Conservation (phyloP, 2,888 invertebrate genomes). For the Watsonalla binaria region DNA sequence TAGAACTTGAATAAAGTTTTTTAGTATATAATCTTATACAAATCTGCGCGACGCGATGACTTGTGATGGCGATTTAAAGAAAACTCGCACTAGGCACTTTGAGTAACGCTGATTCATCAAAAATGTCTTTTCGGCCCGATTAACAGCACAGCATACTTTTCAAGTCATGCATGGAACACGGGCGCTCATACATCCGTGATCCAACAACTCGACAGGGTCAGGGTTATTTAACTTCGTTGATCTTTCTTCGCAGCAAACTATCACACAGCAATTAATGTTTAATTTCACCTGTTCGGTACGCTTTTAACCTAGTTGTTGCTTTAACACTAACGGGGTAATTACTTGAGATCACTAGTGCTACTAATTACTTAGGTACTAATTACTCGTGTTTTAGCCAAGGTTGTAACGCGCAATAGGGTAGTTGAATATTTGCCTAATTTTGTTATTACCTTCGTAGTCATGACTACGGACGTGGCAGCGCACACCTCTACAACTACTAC, state of each 20-base stretch:
- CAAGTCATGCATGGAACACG: too few relatives aligned
- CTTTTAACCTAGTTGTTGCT: not conserved
- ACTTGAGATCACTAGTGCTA: not conserved
- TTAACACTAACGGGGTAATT: not conserved
- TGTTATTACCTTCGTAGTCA: constrained; percentile 58
- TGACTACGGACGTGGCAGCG: constrained; percentile 28
- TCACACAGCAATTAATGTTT: not conserved
- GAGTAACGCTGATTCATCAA: too few relatives aligned
- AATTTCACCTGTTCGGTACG: not conserved
- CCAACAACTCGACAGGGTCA: too few relatives aligned
- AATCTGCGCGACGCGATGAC: too few relatives aligned
- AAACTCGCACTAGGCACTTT: too few relatives aligned
- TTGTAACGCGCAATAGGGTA: constrained; percentile 16
- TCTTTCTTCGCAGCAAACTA: not conserved
- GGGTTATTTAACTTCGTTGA: too few relatives aligned
- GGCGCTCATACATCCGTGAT: too few relatives aligned
- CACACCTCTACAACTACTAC: constrained; percentile 16
- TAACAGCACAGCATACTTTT: too few relatives aligned
- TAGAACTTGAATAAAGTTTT: too few relatives aligned
- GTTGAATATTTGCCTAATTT: constrained; percentile 54
- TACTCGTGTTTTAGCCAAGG: constrained; percentile 11
- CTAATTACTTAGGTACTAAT: not conserved
- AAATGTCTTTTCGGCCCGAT: too few relatives aligned
- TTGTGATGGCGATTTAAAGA: too few relatives aligned
- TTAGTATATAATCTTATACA: too few relatives aligned